These are phyloP conservation scores for Benitochromis conjunctus DNA, from an alignment of 2,113 vertebrate genomes.

Conservation along the genomic window DNA sequence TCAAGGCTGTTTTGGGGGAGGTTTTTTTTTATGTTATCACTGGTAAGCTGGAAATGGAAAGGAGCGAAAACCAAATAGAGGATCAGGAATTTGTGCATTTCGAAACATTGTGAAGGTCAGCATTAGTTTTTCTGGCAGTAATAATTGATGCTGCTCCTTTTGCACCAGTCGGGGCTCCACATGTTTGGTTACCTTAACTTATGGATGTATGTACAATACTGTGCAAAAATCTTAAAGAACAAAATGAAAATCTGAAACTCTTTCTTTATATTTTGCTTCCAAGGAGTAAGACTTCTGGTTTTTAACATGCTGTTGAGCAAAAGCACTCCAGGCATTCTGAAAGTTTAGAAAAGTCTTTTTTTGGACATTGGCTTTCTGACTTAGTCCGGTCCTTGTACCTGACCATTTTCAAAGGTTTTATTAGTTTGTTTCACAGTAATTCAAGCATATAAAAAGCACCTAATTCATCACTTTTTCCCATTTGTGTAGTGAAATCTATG, in stretches of 20 bases:
- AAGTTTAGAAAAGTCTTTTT: not conserved
- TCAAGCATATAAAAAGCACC: not conserved
- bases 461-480: not conserved
- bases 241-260: too few relatives aligned
- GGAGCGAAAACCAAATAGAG: not conserved
- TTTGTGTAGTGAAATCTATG: not conserved
- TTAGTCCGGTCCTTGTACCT: not conserved
- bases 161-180: not conserved
- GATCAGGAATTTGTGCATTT: not conserved
- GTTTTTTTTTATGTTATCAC: not conserved
- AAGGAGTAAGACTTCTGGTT: not conserved
- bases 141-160: not conserved
- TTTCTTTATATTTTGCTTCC: not conserved
- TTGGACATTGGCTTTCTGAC: not conserved
- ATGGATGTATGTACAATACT: not conserved
- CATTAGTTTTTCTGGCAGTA: not conserved
- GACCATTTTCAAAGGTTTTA: not conserved
- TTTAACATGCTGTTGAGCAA: not conserved
- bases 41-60: not conserved
- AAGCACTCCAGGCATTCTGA: not conserved
- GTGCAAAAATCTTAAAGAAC: not conserved
- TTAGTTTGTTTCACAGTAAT: not conserved
- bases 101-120: not conserved
- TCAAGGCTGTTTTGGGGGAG: not conserved
- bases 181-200: not conserved